These are phyloP conservation scores for Penelope pileata DNA, from an alignment of 2,113 vertebrate genomes.

Conservation along the genomic window DNA sequence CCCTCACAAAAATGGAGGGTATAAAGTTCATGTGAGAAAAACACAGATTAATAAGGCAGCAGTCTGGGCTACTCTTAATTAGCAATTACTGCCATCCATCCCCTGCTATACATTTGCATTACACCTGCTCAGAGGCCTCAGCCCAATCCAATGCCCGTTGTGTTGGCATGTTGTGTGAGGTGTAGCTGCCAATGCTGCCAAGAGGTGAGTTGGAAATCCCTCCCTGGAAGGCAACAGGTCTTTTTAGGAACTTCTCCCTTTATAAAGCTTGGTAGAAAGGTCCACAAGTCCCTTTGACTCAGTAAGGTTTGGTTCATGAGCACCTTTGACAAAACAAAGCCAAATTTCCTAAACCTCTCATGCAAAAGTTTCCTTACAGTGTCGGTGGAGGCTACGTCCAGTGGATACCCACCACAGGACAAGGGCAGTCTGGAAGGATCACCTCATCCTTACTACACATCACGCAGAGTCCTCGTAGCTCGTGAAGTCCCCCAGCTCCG, in stretches of 20 bases:
- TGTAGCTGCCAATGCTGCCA: accelerated
- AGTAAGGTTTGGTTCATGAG: not conserved
- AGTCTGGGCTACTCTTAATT: not conserved
- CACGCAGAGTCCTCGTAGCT: not conserved
- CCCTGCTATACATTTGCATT: not conserved
- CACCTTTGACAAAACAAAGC: not conserved
- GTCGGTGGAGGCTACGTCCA: accelerated
- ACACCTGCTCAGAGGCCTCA: not conserved
- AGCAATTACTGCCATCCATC: not conserved
- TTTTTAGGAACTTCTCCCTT: not conserved
- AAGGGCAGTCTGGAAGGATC: not conserved
- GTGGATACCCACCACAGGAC: not conserved
- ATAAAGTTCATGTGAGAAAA: not conserved
- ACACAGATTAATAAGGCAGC: not conserved
- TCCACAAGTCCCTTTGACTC: not conserved
- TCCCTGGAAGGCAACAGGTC: not conserved
- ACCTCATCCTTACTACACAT: not conserved
- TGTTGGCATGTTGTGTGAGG: accelerated
- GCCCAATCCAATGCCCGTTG: not conserved
- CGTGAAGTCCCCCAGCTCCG: not conserved
- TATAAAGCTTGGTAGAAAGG: not conserved
- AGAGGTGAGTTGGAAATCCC: not conserved
- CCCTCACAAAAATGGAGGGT: constrained; percentile 56
- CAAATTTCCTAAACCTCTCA: not conserved
- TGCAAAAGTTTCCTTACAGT: not conserved